These are phyloP conservation scores for Ophion costatus DNA, from an alignment of 2,888 invertebrate genomes.

Conservation along the genomic window DNA sequence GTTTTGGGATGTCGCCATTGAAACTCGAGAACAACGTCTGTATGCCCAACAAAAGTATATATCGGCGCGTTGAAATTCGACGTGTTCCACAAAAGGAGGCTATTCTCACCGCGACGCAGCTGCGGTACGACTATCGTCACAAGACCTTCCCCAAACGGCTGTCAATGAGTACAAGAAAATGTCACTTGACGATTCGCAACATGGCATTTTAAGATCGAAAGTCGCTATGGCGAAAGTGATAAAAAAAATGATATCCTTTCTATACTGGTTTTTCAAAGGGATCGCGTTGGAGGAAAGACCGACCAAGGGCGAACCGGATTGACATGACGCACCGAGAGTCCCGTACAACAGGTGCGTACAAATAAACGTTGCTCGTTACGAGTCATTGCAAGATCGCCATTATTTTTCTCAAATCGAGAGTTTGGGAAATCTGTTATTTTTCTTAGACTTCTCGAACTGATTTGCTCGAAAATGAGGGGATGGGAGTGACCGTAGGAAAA, in stretches of 20 bases:
- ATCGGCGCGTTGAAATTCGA: constrained; percentile 90
- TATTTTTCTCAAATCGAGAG: too few species aligned
- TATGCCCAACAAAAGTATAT: constrained; percentile 96
- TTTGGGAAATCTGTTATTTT: too few species aligned
- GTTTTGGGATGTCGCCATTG: constrained; percentile 92
- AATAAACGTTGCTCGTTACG: too few species aligned
- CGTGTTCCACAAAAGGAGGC: constrained; percentile 91
- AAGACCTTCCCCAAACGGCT: constrained; percentile 96
- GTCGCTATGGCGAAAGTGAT: background rate
- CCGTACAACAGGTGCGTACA: too few species aligned
- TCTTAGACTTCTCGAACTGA: too few species aligned
- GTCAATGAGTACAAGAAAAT: constrained; percentile 47
- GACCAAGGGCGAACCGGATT: too few species aligned
- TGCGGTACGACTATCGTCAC: constrained; percentile 97
- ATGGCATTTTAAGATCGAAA: background rate
- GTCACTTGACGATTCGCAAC: background rate
- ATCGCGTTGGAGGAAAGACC: too few species aligned
- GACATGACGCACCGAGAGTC: too few species aligned
- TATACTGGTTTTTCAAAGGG: too few species aligned
- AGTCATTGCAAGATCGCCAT: too few species aligned
- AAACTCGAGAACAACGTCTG: constrained; percentile 97
- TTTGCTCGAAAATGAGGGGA: too few species aligned
- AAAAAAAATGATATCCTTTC: background rate
- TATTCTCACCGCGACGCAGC: constrained; percentile 94
- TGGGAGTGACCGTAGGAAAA: too few species aligned